Conservation (phyloP, 2,888 invertebrate genomes). For the Bimastos eiseni region DNA sequence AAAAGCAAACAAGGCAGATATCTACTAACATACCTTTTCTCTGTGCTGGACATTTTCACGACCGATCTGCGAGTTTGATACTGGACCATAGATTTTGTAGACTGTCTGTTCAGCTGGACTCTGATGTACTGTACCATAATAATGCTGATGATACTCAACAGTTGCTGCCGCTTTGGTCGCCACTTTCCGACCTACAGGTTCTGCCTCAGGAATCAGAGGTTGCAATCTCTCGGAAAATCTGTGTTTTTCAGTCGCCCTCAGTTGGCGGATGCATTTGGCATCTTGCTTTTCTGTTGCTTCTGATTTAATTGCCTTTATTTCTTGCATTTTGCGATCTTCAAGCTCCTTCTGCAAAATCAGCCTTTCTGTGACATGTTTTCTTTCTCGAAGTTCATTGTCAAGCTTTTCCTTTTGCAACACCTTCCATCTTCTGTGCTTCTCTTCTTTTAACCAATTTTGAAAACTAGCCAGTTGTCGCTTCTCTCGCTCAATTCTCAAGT, state of each 20-base stretch:
- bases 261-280: neutral
- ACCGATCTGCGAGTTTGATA: neutral
- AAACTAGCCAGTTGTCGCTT: neutral
- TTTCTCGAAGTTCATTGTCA: neutral
- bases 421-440: conserved; percentile 24
- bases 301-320: neutral
- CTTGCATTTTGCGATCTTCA: neutral
- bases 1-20: conserved; percentile 5
- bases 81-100: conserved; percentile 18
- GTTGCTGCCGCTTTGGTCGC: neutral
- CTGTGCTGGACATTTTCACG: neutral
- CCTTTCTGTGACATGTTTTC: neutral
- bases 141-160: conserved; percentile 20
- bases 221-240: neutral
- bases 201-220: neutral
- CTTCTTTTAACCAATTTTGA: conserved; percentile 23
- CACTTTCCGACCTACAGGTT: neutral
- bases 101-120: neutral
- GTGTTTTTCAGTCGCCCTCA: neutral
- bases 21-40: neutral
- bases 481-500: conserved; percentile 26
- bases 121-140: neutral
- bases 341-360: neutral
- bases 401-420: neutral
- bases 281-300: neutral